These are phyloP conservation scores for Crematogaster levior DNA, from an alignment of 2,888 invertebrate genomes.

Conservation along the genomic window DNA sequence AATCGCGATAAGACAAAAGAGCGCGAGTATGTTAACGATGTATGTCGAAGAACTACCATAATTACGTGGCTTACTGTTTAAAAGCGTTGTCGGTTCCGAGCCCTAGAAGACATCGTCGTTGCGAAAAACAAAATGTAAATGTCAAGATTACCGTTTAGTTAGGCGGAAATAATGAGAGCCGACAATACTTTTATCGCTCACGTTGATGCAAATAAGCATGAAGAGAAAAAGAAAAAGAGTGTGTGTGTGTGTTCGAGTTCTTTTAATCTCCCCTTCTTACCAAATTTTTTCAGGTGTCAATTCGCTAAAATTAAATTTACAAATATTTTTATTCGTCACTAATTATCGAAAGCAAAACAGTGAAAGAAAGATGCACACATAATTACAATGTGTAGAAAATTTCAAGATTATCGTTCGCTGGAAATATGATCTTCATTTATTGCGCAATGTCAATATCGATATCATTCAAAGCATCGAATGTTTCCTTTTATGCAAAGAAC, in stretches of 20 bases:
- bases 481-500: background rate
- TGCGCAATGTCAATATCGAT: background rate
- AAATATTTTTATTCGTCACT: background rate
- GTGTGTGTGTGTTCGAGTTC: too few species aligned
- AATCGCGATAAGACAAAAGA: background rate
- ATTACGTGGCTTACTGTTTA: slow-evolving; percentile 22
- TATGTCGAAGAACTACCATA: background rate
- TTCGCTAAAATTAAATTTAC: background rate
- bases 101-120: background rate
- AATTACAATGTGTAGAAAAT: background rate
- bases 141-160: slow-evolving; percentile 3
- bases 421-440: background rate
- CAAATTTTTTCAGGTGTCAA: background rate
- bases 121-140: slow-evolving; percentile 11
- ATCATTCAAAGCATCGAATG: background rate
- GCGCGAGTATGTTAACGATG: slow-evolving; percentile 1
- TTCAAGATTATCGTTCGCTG: slow-evolving; percentile 1
- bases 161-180: slow-evolving; percentile 10
- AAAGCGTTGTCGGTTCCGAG: background rate
- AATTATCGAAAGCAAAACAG: background rate
- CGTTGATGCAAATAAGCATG: background rate
- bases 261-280: background rate
- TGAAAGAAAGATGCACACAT: background rate
- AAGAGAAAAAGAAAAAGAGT: too few species aligned
- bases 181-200: slow-evolving; percentile 37